Percentiles rank a stretch among this genome's conserved stretches.
phyloP scores from a whole-genome alignment of 2,888 invertebrate species.

The Autographa pulchrina region DNA sequence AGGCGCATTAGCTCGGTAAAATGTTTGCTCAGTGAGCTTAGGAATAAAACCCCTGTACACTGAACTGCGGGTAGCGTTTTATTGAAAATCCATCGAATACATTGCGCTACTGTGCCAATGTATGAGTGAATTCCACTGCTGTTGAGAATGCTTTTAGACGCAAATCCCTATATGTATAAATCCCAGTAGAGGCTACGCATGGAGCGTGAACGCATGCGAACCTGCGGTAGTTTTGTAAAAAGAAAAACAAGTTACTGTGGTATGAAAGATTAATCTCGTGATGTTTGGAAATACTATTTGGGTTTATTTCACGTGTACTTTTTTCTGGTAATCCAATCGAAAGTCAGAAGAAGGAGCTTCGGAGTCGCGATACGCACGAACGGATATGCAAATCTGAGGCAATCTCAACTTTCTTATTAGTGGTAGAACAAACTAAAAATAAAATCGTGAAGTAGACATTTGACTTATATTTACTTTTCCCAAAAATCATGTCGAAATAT shows the following conservation, averaged over 20 bases:
- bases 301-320: neutral
- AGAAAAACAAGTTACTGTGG: conserved; percentile 1
- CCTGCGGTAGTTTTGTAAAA: conserved; percentile 18
- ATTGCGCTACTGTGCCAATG: conserved; percentile 19
- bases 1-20: conserved; percentile 48
- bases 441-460: neutral
- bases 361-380: conserved; percentile 12
- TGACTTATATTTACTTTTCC: neutral
- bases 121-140: conserved; percentile 38
- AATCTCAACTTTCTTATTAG: conserved; percentile 2
- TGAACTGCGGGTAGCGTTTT: conserved; percentile 23
- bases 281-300: conserved; percentile 6
- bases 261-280: conserved; percentile 29
- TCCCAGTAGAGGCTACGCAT: conserved; percentile 17
- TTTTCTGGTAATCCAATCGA: neutral
- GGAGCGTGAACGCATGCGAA: conserved; percentile 17
- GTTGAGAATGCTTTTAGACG: conserved; percentile 48
- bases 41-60: conserved; percentile 39
- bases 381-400: conserved; percentile 46
- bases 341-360: neutral
- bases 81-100: conserved; percentile 48
- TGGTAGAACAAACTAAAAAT: neutral
- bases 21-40: conserved; percentile 50
- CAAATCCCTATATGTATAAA: conserved; percentile 43
- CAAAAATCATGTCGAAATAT: neutral